Conservation (phyloP, 2,797 vertebrate genomes). For the Megaceryle alcyon region DNA sequence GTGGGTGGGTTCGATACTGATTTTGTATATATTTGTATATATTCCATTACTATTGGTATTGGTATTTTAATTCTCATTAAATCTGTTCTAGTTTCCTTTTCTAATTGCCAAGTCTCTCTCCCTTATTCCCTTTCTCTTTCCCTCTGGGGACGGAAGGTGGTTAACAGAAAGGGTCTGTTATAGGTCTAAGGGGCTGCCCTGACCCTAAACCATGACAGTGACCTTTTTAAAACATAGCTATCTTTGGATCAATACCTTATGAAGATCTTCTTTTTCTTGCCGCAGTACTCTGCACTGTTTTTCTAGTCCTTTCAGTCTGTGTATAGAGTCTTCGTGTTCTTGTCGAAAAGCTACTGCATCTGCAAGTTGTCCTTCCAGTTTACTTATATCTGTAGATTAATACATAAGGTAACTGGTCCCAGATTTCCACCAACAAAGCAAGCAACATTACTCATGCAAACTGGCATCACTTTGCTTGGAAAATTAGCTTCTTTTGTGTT, state of each 20-base stretch:
- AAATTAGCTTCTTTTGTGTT: neutral
- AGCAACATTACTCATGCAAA: neutral
- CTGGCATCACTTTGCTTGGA: neutral
- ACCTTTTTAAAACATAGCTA: fast-evolving
- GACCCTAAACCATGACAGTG: no score
- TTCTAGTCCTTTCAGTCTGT: constrained; percentile 89
- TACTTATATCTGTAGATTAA: constrained; percentile 84
- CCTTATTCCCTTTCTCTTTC: no score
- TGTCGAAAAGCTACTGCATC: constrained; percentile 88
- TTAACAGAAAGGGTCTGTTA: no score
- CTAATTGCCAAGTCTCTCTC: no score
- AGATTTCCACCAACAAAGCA: neutral
- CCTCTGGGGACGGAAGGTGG: no score
- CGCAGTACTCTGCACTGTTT: constrained; percentile 87
- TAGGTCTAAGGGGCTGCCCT: no score
- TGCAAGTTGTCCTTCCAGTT: constrained; percentile 91
- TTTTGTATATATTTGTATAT: no score
- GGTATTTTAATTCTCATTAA: no score
- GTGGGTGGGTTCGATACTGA: no score
- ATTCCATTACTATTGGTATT: no score
- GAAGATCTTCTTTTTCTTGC: constrained; percentile 92
- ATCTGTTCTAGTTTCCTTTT: no score
- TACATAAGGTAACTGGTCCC: neutral
- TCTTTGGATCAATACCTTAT: constrained; percentile 83
- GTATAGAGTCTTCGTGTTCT: constrained; percentile 88